Percentiles rank a stretch among this genome's conserved stretches.
Evolutionary conservation across 2,113 vertebrate genomes (phyloP).

Genomic region (Nansenia antarctica): DNA sequence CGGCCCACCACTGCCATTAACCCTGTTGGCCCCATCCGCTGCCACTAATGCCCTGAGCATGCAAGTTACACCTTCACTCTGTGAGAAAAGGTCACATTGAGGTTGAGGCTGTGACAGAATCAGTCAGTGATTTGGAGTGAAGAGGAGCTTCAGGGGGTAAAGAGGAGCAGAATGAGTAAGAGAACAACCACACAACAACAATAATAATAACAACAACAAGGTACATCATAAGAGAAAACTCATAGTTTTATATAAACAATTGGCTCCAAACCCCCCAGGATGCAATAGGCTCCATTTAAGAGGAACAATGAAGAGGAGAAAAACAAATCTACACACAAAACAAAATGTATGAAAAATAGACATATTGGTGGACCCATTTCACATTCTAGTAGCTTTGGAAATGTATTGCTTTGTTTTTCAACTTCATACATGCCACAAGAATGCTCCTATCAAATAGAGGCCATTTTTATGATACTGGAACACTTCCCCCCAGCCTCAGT

Average conservation of each 20-base stretch:
- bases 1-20: too few species aligned
- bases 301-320: background rate
- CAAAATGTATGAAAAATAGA: too few species aligned
- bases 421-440: background rate
- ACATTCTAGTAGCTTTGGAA: background rate
- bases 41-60: background rate
- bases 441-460: background rate
- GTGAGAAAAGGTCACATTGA: background rate
- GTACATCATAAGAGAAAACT: background rate
- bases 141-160: background rate
- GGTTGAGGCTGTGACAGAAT: background rate
- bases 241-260: too few species aligned
- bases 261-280: background rate
- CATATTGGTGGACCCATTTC: background rate
- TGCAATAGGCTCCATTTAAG: background rate
- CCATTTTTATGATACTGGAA: background rate
- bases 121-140: slow-evolving; percentile 2
- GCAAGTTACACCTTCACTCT: background rate
- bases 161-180: slow-evolving; percentile 6
- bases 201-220: background rate
- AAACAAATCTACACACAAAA: too few species aligned
- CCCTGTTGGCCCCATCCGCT: too few species aligned
- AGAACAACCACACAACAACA: background rate
- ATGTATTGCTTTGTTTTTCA: background rate
- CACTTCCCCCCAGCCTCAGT: background rate